Base-by-base conservation (phyloP, 2,113 vertebrate species). In the Eubucco bourcierii region DNA sequence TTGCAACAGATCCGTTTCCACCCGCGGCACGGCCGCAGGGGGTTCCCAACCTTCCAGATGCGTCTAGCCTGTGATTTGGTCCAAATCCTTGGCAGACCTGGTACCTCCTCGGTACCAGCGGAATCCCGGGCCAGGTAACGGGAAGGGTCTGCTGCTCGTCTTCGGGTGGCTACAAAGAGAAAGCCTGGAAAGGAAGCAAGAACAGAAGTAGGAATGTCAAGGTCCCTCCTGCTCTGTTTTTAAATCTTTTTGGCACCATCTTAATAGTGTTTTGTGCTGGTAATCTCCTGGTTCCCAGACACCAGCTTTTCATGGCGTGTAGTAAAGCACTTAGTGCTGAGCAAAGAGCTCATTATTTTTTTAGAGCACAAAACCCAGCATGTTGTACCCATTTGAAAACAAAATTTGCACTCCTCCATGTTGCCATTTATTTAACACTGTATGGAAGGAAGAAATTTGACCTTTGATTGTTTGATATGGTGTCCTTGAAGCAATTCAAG, bases 21-120 rank as follows among this genome's bases (percentile, higher is more conserved):
- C 20, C 37, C 4, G 64, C 29, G 2, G 29, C 3, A 0, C 1
- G 7, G 24, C 3, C 10, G 28, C 28, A 33, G 87, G n/a, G 17
- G 18, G 29, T 31, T 11, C 6, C 28, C 24, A 27, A 1, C 37
- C 0, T 9, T 3, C 2, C 39, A 8, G 47, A 65, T 11, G 25
- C 29, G 3, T 7, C 15, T 2, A 5, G 64, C 0, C 39, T 3
- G 23, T 0, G 50, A 5, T 6, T 31, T 20, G 1, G 2, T 11
- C 2, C 1, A 24, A n/a, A 18, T 6, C 28, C 64, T 31, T 3
- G 4, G 47, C 24, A 2, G 65, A 1, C 7, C 19, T 1, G 16
- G 31, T 12, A 4, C 25, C 67, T 28, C 19, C 23, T 2, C 47
- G 7, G 53, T 46, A 2, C 9, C 2, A 2, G 46, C 5, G 2